phyloP scores from a whole-genome alignment of 2,888 invertebrate genomes.

The Harpalus rubripes region DNA sequence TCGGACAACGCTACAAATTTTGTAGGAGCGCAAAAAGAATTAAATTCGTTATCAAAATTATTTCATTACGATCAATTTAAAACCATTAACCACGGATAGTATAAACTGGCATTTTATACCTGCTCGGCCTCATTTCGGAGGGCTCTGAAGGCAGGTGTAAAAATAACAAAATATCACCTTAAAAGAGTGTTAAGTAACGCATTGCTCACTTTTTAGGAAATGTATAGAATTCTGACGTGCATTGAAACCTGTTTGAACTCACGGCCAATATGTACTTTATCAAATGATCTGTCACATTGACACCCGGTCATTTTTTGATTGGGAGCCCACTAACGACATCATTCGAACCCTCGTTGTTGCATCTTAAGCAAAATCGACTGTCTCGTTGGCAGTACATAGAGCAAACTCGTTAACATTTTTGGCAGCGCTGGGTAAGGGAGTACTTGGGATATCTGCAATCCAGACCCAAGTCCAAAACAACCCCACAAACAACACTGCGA shows the following conservation, averaged over 20 bases:
- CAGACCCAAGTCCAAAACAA: constrained; percentile 54
- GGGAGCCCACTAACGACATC: constrained; percentile 9
- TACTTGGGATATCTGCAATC: constrained; percentile 67
- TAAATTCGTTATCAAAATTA: constrained; percentile 39
- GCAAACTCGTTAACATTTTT: constrained; percentile 62
- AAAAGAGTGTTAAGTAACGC: no score
- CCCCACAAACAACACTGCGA: background rate
- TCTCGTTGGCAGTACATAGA: constrained; percentile 64
- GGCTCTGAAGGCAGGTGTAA: no score
- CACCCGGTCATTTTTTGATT: constrained; percentile 43
- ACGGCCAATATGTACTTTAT: no score
- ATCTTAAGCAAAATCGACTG: constrained; percentile 54
- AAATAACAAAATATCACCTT: no score
- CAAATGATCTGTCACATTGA: no score
- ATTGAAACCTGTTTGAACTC: no score
- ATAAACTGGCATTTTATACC: no score
- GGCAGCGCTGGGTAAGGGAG: constrained; percentile 67
- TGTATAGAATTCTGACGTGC: no score
- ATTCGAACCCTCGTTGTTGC: constrained; percentile 2
- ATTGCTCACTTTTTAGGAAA: no score
- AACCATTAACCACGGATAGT: no score
- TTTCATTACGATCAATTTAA: no score
- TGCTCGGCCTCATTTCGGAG: no score
- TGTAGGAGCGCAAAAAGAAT: constrained; percentile 50
- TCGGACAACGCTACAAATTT: constrained; percentile 61